Conservation (phyloP, 2,113 vertebrate species). For the Chaetodon auriga region DNA sequence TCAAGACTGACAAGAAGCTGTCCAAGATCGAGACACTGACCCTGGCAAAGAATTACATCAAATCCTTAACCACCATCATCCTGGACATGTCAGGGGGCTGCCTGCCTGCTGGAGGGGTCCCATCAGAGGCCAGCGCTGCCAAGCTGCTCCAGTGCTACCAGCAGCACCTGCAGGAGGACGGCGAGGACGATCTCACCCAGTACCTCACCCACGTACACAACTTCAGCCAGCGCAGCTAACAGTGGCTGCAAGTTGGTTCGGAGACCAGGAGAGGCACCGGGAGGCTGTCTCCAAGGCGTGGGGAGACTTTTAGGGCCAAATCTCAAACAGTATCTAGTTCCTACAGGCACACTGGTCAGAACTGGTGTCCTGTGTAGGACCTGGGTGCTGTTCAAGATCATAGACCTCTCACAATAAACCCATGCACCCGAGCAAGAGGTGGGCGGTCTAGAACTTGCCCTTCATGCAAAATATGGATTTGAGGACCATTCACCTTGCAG, state of each 20-base stretch:
- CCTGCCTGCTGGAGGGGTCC: slow-evolving; percentile 80
- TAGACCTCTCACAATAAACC: slow-evolving; percentile 10
- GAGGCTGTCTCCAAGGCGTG: slow-evolving; percentile 10
- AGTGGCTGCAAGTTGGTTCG: not conserved
- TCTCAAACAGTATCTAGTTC: slow-evolving; percentile 9
- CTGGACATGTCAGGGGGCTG: slow-evolving; percentile 91
- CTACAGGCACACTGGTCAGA: slow-evolving; percentile 7
- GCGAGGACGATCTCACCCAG: slow-evolving; percentile 86
- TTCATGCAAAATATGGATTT: slow-evolving; percentile 17
- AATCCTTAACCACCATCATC: slow-evolving; percentile 94
- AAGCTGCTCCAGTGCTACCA: slow-evolving; percentile 91
- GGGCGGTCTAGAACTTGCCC: not conserved
- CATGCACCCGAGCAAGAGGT: not conserved
- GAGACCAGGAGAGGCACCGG: not conserved
- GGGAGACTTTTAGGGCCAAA: slow-evolving; percentile 28
- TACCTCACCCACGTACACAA: slow-evolving; percentile 88
- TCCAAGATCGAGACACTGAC: slow-evolving; percentile 99
- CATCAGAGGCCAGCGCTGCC: slow-evolving; percentile 75
- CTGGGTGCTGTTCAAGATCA: slow-evolving; percentile 20
- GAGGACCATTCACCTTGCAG: not conserved
- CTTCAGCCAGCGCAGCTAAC: slow-evolving; percentile 87
- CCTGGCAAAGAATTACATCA: slow-evolving; percentile 98
- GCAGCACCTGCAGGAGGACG: slow-evolving; percentile 86
- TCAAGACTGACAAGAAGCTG: slow-evolving; percentile 94
- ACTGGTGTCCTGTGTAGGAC: slow-evolving; percentile 12